phyloP scores from a whole-genome alignment of 2,888 invertebrate species.

The Aleiodes testaceus region DNA sequence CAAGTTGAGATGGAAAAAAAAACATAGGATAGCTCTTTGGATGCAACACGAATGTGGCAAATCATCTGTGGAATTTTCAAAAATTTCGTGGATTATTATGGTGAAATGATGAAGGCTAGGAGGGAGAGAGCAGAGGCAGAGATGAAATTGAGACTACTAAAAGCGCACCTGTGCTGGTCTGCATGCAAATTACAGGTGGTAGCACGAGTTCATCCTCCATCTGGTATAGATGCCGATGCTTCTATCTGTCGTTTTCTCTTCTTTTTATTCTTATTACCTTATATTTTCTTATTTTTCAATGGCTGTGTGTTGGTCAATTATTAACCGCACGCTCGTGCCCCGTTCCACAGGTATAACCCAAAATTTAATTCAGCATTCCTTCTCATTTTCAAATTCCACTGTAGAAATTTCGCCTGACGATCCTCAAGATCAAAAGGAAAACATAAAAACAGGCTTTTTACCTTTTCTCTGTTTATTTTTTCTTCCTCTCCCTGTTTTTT shows the following conservation, averaged over 20 bases:
- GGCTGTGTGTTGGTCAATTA: conserved; percentile 39
- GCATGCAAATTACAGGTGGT: conserved; percentile 52
- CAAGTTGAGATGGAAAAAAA: not conserved
- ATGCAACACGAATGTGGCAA: conserved; percentile 1
- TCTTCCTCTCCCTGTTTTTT: not conserved
- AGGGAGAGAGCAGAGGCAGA: conserved; percentile 25
- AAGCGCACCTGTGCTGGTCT: conserved; percentile 48
- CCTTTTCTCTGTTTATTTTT: not conserved
- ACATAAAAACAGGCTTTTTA: conserved; percentile 2
- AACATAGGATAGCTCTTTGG: not conserved
- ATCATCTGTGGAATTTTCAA: conserved; percentile 28
- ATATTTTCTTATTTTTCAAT: not conserved
- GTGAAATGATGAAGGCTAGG: not conserved
- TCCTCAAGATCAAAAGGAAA: not conserved
- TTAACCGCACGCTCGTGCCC: conserved; percentile 46
- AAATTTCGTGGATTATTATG: conserved; percentile 35
- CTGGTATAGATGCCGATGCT: conserved; percentile 40
- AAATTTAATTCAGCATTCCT: conserved; percentile 43
- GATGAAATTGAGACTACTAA: conserved; percentile 44
- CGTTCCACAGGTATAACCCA: conserved; percentile 24
- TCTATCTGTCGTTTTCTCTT: conserved; percentile 28
- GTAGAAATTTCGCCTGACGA: not conserved
- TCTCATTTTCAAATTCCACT: conserved; percentile 36
- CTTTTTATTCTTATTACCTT: conserved; percentile 16
- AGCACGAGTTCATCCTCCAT: conserved; percentile 49